These are phyloP conservation scores for Dendrocincla fuliginosa DNA, from an alignment of 2,797 vertebrate species.

Conservation along the genomic window DNA sequence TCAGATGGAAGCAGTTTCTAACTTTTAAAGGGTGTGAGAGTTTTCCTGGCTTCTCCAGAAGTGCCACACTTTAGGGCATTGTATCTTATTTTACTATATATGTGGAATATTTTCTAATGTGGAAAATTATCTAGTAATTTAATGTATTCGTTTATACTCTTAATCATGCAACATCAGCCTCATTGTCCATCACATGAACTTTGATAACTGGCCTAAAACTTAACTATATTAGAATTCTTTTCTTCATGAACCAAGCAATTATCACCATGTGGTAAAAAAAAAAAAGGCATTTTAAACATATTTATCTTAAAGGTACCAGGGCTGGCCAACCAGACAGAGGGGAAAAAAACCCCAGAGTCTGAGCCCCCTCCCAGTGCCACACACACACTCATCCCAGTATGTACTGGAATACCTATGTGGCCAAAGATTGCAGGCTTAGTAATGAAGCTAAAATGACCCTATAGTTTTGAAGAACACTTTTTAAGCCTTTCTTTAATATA, in stretches of 20 bases:
- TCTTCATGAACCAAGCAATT: background rate
- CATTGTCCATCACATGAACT: background rate
- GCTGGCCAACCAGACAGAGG: background rate
- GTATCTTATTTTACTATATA: background rate
- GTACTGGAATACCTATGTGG: background rate
- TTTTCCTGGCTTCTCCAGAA: background rate
- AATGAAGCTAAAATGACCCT: background rate
- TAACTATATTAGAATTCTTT: background rate
- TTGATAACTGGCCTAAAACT: background rate
- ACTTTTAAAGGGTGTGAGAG: background rate
- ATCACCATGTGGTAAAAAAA: background rate
- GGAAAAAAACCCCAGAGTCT: rapidly evolving
- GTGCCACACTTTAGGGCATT: background rate
- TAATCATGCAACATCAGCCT: background rate
- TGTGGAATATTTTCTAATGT: background rate
- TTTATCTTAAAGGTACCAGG: background rate
- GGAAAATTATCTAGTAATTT: background rate
- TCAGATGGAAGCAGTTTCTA: background rate
- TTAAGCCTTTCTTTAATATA: background rate
- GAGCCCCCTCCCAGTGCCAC: background rate
- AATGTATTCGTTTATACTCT: background rate
- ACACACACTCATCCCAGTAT: too few species aligned
- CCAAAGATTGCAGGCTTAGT: background rate
- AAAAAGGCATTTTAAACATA: background rate
- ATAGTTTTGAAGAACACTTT: background rate